Evolutionary conservation across 23 tunicate genomes (phyloP), one percentile per base, ranked within the genome.

Genomic region (Phallusia fumigata): DNA sequence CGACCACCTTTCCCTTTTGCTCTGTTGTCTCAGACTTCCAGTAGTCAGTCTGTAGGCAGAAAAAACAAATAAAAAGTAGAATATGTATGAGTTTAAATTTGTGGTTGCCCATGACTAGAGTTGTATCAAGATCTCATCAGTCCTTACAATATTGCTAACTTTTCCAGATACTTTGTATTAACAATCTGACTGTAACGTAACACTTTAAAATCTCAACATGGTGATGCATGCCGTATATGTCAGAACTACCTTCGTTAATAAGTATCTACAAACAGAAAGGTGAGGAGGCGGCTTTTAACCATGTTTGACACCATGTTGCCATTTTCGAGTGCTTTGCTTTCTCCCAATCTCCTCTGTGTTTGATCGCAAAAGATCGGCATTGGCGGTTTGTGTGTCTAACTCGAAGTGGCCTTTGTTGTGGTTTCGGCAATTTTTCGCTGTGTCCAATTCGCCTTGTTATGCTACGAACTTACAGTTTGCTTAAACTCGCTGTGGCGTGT

Each of bases 261-360:
- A 79, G 31, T 79, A 79, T 31, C 73, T 79, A 1, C 33, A 52
- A 31, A 30, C 73, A 26, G 83, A 79, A 26, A 79, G 83, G 83
- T 79, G 31, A 79, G 83, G 18, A 52, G 8, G 1, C 16, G 15
- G 28, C 69, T 21, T 22, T n/a, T 58, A 5, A 3, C 3, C 69
- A 3, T 58, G 69, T 58, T 58, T 58, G 69, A 22, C 3, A 22
- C 1, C 69, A 6, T 58, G 69, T 58, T 6, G 26, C 69, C 26
- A 22, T 24, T 58, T 24, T 58, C 69, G 69, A 58, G 69, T 58
- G 69, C 69, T 13, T 1, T 24, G 28, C 26, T 24, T 24, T 58
- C 28, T 58, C 28, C 69, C 16, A 58, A 58, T 1, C 26, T 58
- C 13, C n/a, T 24, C 15, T 58, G 3, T 58, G 16, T 21, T 58